Conservation (phyloP, 2,797 vertebrate species). For the Merluccius polli region DNA sequence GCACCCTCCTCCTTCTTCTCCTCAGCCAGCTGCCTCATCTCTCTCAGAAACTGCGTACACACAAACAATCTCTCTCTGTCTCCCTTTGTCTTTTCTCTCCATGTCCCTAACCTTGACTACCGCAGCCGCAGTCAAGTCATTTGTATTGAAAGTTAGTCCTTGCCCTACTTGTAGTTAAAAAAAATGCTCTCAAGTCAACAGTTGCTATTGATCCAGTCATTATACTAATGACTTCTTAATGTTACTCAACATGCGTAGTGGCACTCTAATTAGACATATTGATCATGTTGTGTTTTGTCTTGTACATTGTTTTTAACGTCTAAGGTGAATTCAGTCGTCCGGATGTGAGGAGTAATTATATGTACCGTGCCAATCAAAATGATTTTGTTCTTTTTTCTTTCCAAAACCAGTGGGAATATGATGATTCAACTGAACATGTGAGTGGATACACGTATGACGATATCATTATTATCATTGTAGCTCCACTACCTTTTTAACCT, state of each 20-base stretch:
- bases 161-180: neutral
- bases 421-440: slow-evolving; percentile 98
- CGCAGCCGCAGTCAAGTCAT: neutral
- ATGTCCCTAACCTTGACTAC: neutral
- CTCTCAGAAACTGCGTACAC: neutral
- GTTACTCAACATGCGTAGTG: neutral
- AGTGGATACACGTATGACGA: slow-evolving; percentile 70
- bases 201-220: neutral
- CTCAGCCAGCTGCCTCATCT: slow-evolving; percentile 33
- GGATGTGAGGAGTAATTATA: neutral
- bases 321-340: neutral
- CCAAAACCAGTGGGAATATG: slow-evolving; percentile 96
- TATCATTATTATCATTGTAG: neutral
- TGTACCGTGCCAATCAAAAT: slow-evolving; percentile 43
- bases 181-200: neutral
- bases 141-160: neutral
- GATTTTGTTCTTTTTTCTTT: slow-evolving; percentile 50
- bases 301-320: neutral
- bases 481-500: neutral
- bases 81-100: neutral
- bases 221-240: neutral
- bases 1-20: slow-evolving; percentile 24
- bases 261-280: neutral
- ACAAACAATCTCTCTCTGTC: slow-evolving; percentile 8
- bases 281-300: neutral